Conservation (phyloP, 2,888 invertebrate genomes). For the Nebria brevicollis region DNA sequence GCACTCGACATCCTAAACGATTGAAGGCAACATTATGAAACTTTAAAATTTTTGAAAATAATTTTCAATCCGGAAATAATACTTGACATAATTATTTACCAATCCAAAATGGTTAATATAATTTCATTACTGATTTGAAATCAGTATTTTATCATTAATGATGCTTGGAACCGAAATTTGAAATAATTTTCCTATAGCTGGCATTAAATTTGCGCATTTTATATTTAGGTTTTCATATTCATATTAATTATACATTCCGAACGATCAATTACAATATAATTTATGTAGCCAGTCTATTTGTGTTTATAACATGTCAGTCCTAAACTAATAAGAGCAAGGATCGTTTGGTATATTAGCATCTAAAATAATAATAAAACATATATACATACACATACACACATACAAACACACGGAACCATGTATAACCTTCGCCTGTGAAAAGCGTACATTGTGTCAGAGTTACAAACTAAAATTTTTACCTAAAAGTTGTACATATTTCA, state of each 20-base stretch:
- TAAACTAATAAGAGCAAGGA: not conserved
- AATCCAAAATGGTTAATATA: no score
- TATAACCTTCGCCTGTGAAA: not conserved
- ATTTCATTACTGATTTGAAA: no score
- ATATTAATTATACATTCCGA: not conserved
- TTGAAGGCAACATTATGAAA: no score
- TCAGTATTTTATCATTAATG: no score
- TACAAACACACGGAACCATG: not conserved
- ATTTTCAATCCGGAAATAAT: no score
- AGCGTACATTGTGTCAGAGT: constrained; percentile 24
- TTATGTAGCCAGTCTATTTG: not conserved
- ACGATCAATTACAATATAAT: not conserved
- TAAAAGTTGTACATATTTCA: constrained; percentile 41
- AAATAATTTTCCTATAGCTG: not conserved
- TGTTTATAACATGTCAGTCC: not conserved
- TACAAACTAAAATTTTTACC: constrained; percentile 37
- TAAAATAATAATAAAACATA: not conserved
- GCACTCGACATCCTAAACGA: no score
- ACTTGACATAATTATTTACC: no score
- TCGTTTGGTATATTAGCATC: not conserved
- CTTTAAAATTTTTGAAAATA: no score
- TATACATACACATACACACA: not conserved
- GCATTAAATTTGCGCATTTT: not conserved
- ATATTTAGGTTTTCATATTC: not conserved
- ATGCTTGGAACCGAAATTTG: no score